Base-by-base conservation (phyloP, 2,888 invertebrate genomes). In the Pogonocherus hispidulus region DNA sequence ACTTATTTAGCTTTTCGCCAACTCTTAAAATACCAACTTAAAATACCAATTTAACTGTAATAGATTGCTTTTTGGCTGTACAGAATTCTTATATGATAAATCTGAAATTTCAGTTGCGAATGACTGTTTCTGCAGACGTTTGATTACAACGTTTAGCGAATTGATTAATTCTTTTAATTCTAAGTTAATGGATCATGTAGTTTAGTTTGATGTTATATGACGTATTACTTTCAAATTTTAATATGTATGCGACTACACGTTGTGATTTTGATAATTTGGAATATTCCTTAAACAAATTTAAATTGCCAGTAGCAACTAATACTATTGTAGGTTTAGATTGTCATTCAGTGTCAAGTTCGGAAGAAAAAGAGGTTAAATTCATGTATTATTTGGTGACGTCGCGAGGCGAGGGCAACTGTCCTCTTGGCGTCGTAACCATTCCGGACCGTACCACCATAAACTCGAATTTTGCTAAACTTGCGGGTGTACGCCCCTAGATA, bases 361-460 rank as follows among this genome's bases (percentile, higher is more conserved):
- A 9, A 54, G 32, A 8, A 19, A 2, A 16, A 16, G 19, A 19
- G 35, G 32, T 54, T 19, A 35, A 16, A 35, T 11, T 37, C 8
- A 14, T 27, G 27, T n/a, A n/a, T n/a, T 32, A 1, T 1, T 32
- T 35, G n/a, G 35, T 19, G 18, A 37, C 35, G 14, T 56, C 44
- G 3, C 20, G 14, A 22, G 56, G 56, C 56, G n/a, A n/a, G n/a
- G n/a, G n/a, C 56, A 56, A 5, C 22, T 37, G 5, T 56, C 56
- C 11, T 20, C 14, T 9, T 19, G 18, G 11, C 9, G 0, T 37
- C 20, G 14, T 4, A 56, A 20, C 41, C 37, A 56, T 20, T 56
- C 44, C 1, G 56, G 41, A n/a, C 56, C 56, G 22, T 9, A n/a
- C 56, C 56, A 56, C 56, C 56, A 56, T 22, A 56, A 56, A 6